These are phyloP conservation scores for Plutella xylostella DNA, from an alignment of 2,888 invertebrate genomes.

Conservation along the genomic window DNA sequence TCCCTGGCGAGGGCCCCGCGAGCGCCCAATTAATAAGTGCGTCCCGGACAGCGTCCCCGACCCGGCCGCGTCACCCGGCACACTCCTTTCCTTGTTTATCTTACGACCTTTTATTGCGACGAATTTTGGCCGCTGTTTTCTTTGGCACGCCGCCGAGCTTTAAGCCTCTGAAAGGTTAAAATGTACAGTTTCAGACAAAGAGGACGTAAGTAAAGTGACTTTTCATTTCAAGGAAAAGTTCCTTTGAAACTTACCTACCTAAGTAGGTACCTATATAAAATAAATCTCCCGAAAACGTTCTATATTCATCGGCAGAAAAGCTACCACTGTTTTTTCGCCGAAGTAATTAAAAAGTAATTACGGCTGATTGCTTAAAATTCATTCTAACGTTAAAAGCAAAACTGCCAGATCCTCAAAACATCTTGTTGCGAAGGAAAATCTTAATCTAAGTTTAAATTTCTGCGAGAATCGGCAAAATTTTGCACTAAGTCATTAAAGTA, in stretches of 20 bases:
- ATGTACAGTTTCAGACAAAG: too few relatives aligned
- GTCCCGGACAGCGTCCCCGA: conserved; percentile 24
- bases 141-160: too few relatives aligned
- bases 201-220: too few relatives aligned
- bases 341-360: conserved; percentile 69
- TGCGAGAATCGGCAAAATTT: conserved; percentile 67
- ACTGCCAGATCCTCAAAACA: conserved; percentile 49
- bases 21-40: conserved; percentile 64
- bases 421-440: conserved; percentile 62
- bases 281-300: conserved; percentile 17
- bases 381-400: conserved; percentile 50
- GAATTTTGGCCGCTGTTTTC: too few relatives aligned
- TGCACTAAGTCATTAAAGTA: conserved; percentile 71
- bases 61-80: conserved; percentile 18
- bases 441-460: conserved; percentile 71
- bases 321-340: conserved; percentile 33
- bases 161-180: too few relatives aligned
- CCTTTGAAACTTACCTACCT: too few relatives aligned
- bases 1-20: conserved; percentile 48
- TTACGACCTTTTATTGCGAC: conserved; percentile 33
- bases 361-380: conserved; percentile 57
- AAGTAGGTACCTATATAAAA: too few relatives aligned
- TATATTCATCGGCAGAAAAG: conserved; percentile 21
- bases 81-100: conserved; percentile 48
- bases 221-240: too few relatives aligned